A percentile compares a stretch with the other conserved stretches of the same genome.
phyloP scores from a whole-genome alignment of 1,140 invertebrate genomes.

The Papilio polyxenes region DNA sequence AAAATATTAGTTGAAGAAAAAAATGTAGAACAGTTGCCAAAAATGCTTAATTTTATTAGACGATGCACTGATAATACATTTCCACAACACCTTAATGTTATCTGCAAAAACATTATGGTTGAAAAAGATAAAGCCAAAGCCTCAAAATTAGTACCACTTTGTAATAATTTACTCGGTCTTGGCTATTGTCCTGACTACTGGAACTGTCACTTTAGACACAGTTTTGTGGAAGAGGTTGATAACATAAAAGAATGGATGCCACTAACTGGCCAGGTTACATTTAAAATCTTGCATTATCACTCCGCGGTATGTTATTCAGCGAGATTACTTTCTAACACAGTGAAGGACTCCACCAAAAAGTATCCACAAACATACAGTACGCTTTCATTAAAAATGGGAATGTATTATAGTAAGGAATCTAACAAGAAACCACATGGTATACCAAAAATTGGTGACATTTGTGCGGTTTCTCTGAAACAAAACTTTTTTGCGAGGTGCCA shows the following conservation, averaged over 20 bases:
- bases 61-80: slow-evolving; percentile 60
- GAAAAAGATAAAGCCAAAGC: slow-evolving; percentile 65
- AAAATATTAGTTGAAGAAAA: slow-evolving; percentile 68
- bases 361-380: slow-evolving; percentile 62
- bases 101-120: slow-evolving; percentile 56
- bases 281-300: slow-evolving; percentile 70
- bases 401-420: slow-evolving; percentile 62
- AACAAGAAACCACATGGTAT: slow-evolving; percentile 65
- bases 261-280: slow-evolving; percentile 62
- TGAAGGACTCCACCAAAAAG: slow-evolving; percentile 52
- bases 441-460: slow-evolving; percentile 68
- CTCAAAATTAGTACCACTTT: slow-evolving; percentile 61
- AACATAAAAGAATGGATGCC: slow-evolving; percentile 67
- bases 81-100: slow-evolving; percentile 53
- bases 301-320: slow-evolving; percentile 63
- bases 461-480: slow-evolving; percentile 60
- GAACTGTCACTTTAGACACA: slow-evolving; percentile 67
- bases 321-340: slow-evolving; percentile 56
- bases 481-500: slow-evolving; percentile 69
- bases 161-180: slow-evolving; percentile 60
- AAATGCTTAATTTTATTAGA: slow-evolving; percentile 72
- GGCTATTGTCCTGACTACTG: slow-evolving; percentile 70
- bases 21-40: slow-evolving; percentile 70
- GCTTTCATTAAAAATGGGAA: slow-evolving; percentile 68
- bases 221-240: slow-evolving; percentile 60